Conservation (phyloP, 2,888 invertebrate species). For the Portevinia maculata region DNA sequence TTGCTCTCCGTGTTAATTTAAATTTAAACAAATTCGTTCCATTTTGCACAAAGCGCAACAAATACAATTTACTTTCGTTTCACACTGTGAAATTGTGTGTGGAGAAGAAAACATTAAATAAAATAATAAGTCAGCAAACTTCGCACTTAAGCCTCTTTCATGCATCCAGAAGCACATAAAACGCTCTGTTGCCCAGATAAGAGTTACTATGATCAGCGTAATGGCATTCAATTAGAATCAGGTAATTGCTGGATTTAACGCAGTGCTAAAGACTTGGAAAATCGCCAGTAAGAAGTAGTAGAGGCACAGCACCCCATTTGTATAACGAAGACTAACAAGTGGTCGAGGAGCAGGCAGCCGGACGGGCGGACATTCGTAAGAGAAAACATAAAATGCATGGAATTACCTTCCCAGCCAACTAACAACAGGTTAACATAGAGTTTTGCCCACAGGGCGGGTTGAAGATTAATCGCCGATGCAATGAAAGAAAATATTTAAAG, state of each 20-base stretch:
- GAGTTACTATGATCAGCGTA: constrained; percentile 53
- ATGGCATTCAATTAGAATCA: constrained; percentile 74
- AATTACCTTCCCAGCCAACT: constrained; percentile 31
- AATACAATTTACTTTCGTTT: constrained; percentile 14
- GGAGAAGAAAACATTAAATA: not conserved
- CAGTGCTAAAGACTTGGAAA: constrained; percentile 73
- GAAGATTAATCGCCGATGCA: constrained; percentile 68
- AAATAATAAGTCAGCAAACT: constrained; percentile 17
- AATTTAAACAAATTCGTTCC: constrained; percentile 22
- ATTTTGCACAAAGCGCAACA: not conserved
- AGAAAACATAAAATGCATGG: constrained; percentile 42
- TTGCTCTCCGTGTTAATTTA: constrained; percentile 1
- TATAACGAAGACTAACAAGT: constrained; percentile 1
- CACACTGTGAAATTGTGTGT: constrained; percentile 23
- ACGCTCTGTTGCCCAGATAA: constrained; percentile 68
- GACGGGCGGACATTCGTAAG: not conserved
- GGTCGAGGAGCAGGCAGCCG: not conserved
- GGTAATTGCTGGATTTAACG: constrained; percentile 73
- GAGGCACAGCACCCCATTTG: constrained; percentile 3
- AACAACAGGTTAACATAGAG: constrained; percentile 57
- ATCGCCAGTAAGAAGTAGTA: constrained; percentile 57
- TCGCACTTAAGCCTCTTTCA: constrained; percentile 60
- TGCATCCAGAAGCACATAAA: constrained; percentile 72
- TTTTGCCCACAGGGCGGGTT: constrained; percentile 21
- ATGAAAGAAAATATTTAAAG: constrained; percentile 62